Evolutionary conservation across 2,888 invertebrate species (phyloP).

Genomic region (Acrobasis consociella): DNA sequence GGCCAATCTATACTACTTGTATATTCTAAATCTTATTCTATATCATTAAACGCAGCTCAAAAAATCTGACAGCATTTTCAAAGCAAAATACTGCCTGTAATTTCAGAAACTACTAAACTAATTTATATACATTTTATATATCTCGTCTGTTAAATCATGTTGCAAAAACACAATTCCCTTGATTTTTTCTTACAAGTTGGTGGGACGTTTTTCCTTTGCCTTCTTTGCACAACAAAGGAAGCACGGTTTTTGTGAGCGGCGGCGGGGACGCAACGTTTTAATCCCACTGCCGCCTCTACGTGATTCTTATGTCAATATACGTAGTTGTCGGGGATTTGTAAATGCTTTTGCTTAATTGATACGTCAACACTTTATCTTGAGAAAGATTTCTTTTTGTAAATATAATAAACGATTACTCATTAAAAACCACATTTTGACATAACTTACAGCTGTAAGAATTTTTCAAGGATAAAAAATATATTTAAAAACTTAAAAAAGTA

Average conservation of each 20-base stretch:
- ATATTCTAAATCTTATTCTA: too few relatives aligned
- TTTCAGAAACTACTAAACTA: too few relatives aligned
- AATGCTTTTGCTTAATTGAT: constrained; percentile 1
- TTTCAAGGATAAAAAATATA: too few relatives aligned
- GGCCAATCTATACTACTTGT: too few relatives aligned
- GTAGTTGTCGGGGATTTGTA: not conserved
- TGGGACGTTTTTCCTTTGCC: constrained; percentile 46
- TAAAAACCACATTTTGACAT: too few relatives aligned
- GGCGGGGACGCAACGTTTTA: constrained; percentile 48
- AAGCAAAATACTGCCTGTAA: too few relatives aligned
- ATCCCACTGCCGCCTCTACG: constrained; percentile 49
- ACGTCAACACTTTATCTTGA: not conserved
- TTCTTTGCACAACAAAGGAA: constrained; percentile 58
- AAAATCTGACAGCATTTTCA: too few relatives aligned
- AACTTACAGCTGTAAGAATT: too few relatives aligned
- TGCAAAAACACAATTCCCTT: constrained; percentile 52
- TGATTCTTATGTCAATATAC: constrained; percentile 52
- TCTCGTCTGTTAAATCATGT: constrained; percentile 44
- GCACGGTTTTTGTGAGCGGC: constrained; percentile 47
- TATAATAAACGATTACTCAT: too few relatives aligned
- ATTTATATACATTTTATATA: too few relatives aligned
- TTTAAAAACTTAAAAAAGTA: too few relatives aligned
- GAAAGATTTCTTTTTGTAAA: not conserved
- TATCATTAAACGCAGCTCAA: too few relatives aligned
- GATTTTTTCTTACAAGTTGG: constrained; percentile 54